A percentile compares a stretch with the other conserved stretches of the same genome.
Evolutionary conservation across 2,888 invertebrate genomes (phyloP).

Genomic region (Hyposoter dolosus): DNA sequence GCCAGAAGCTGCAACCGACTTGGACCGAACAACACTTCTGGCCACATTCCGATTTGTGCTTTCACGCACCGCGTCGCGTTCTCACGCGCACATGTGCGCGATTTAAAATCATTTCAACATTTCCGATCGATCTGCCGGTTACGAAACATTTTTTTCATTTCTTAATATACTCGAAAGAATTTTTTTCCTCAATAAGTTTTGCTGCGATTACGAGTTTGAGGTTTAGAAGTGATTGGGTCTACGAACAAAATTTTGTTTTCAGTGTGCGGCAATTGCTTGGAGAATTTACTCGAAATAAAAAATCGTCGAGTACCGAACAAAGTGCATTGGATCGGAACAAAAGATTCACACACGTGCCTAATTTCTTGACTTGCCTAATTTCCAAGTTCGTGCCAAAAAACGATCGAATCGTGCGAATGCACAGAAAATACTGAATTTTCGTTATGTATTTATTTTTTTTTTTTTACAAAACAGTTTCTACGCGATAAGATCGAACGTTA

Average conservation of each 20-base stretch:
- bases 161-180: not conserved
- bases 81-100: constrained; percentile 17
- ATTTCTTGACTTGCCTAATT: too few species aligned
- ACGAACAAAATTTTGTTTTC: too few species aligned
- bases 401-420: not conserved
- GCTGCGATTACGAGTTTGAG: not conserved
- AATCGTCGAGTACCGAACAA: too few species aligned
- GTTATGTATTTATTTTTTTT: too few species aligned
- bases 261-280: too few species aligned
- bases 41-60: constrained; percentile 62
- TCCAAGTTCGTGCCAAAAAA: too few species aligned
- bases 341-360: too few species aligned
- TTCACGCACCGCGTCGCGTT: constrained; percentile 53
- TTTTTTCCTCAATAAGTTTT: not conserved
- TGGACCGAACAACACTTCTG: constrained; percentile 20
- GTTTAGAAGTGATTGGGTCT: not conserved
- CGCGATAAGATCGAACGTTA: not conserved
- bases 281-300: too few species aligned
- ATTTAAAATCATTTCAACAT: constrained; percentile 44
- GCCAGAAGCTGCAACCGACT: constrained; percentile 63
- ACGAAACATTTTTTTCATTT: not conserved
- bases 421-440: not conserved
- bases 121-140: constrained; percentile 6
- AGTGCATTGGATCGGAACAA: too few species aligned
- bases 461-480: not conserved